phyloP scores from a whole-genome alignment of 2,113 vertebrate genomes.

The Scomber scombrus region DNA sequence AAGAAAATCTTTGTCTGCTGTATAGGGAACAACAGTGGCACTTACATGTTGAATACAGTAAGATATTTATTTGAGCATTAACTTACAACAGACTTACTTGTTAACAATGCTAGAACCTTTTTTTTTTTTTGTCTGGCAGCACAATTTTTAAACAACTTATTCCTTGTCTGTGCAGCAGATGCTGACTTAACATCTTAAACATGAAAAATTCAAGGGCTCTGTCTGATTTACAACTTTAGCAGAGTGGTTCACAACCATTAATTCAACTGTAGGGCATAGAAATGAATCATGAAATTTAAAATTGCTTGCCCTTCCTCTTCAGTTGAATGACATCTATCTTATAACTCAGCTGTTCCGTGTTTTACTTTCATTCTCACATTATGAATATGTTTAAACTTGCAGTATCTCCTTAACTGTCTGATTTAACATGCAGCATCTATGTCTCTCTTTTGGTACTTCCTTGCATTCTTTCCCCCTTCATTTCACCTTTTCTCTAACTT shows the following conservation, averaged over 20 bases:
- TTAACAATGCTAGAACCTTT: no score
- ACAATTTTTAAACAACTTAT: no score
- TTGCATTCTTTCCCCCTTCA: constrained; percentile 28
- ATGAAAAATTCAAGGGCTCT: no score
- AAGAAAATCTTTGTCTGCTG: neutral
- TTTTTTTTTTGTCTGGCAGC: no score
- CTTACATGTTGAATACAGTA: no score
- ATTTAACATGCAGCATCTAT: constrained; percentile 31
- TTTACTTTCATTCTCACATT: neutral
- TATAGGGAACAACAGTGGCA: neutral
- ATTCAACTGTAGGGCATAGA: neutral
- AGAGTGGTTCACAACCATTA: neutral
- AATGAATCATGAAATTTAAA: neutral
- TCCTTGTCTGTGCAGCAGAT: neutral
- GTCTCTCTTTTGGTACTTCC: constrained; percentile 28
- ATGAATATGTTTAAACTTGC: neutral
- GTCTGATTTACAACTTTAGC: neutral
- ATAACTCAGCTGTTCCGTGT: neutral
- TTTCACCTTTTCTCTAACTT: constrained; percentile 48
- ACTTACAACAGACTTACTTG: no score
- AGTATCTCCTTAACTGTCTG: constrained; percentile 12
- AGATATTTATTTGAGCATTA: no score
- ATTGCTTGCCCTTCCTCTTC: neutral
- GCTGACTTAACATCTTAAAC: neutral
- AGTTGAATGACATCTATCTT: neutral